A percentile compares a stretch with the other conserved stretches of the same genome.
Evolutionary conservation across 1,140 invertebrate species (phyloP).

Genomic region (Sycophila sp.): DNA sequence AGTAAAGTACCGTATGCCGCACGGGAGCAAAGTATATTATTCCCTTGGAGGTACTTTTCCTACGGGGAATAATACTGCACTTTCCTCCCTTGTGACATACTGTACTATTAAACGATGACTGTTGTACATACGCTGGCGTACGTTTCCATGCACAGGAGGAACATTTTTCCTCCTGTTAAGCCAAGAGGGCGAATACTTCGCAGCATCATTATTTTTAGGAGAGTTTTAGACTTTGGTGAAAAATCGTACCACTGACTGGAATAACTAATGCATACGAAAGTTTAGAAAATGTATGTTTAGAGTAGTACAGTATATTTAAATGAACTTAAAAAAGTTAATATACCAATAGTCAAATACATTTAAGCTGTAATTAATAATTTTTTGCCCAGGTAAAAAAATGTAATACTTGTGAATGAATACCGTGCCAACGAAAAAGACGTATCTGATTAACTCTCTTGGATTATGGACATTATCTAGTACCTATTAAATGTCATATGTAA

Average conservation of each 20-base stretch:
- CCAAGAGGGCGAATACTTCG: not conserved
- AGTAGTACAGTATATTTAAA: not conserved
- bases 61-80: too few species aligned
- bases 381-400: constrained; percentile 18
- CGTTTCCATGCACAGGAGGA: constrained; percentile 12
- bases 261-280: too few species aligned
- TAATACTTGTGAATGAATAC: not conserved
- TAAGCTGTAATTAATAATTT: constrained; percentile 12
- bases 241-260: constrained; percentile 22
- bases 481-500: too few species aligned
- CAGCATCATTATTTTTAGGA: constrained; percentile 6
- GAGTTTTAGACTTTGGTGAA: not conserved
- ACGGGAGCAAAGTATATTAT: too few species aligned
- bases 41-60: too few species aligned
- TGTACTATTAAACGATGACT: too few species aligned
- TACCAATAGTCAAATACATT: not conserved
- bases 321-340: not conserved
- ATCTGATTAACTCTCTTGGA: not conserved
- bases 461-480: too few species aligned
- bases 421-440: not conserved
- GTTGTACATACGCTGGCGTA: not conserved
- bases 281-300: too few species aligned
- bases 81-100: too few species aligned
- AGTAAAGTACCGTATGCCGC: too few species aligned
- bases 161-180: constrained; percentile 19